Evolutionary conservation across 2,888 invertebrate species (phyloP).

Genomic region (Synergus gifuensis): DNA sequence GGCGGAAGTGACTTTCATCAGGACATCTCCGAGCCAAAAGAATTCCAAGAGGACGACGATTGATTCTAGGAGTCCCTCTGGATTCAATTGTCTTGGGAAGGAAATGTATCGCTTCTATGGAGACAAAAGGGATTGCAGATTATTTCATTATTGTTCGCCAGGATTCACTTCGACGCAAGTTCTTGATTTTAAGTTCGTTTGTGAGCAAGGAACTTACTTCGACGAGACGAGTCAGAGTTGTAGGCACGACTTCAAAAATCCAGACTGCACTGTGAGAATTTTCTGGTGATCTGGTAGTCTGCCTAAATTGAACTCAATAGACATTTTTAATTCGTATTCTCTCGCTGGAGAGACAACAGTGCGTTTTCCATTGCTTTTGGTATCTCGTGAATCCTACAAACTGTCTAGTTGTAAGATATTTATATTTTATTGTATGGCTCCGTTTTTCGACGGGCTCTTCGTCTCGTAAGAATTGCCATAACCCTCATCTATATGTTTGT

Average conservation of each 20-base stretch:
- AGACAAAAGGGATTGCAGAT: slow-evolving; percentile 80
- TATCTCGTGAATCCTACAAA: slow-evolving; percentile 74
- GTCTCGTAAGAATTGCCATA: slow-evolving; percentile 71
- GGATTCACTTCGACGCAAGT: slow-evolving; percentile 80
- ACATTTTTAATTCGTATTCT: slow-evolving; percentile 11
- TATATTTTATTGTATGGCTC: slow-evolving; percentile 40
- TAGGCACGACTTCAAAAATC: slow-evolving; percentile 67
- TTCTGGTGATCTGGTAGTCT: slow-evolving; percentile 60
- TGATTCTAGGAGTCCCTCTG: slow-evolving; percentile 26
- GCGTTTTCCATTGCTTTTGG: slow-evolving; percentile 69
- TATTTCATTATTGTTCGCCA: slow-evolving; percentile 82
- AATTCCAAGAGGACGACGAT: slow-evolving; percentile 37
- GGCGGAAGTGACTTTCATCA: slow-evolving; percentile 12
- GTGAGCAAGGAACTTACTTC: slow-evolving; percentile 80
- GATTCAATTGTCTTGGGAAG: slow-evolving; percentile 80
- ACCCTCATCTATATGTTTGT: slow-evolving; percentile 61
- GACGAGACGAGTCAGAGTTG: slow-evolving; percentile 80
- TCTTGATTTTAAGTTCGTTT: slow-evolving; percentile 81
- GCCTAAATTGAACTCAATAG: slow-evolving; percentile 26
- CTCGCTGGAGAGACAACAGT: neutral
- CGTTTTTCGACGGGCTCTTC: slow-evolving; percentile 19
- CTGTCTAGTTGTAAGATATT: slow-evolving; percentile 65
- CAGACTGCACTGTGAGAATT: slow-evolving; percentile 68
- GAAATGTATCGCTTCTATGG: slow-evolving; percentile 80
- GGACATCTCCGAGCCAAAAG: slow-evolving; percentile 34